Base-by-base conservation (phyloP, 23 tunicate genomes). In the Halocynthia aurantium region DNA sequence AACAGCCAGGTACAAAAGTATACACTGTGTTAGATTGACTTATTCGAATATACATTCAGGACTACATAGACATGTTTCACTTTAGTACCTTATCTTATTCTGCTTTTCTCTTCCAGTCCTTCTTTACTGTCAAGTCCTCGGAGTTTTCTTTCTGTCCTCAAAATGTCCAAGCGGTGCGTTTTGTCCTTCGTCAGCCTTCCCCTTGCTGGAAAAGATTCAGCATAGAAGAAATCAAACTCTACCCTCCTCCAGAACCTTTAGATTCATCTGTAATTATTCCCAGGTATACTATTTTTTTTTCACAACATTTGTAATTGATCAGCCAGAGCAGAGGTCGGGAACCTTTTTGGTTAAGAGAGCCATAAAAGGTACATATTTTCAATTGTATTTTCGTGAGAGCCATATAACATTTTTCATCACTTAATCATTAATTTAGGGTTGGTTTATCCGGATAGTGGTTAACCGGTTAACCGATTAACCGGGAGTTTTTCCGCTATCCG, bases 171-270 rank as follows among this genome's bases (percentile, higher is more conserved):
- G 83, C 85, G 18, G 49, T 89, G 17, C 82, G 96, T 13, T 79
- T 89, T 52, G 70, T 84, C 6, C 72, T 89, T 54, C 50, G 56
- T 50, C 96, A 89, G 67, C 96, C 96, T 7, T 89, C 96, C 0
- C 96, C 96, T 31, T 79, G 77, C 58, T 89, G 96, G 96, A 84
- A 83, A 55, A 62, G 85, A 15, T 89, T 89, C 62, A 67, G 89
- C 10, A 21, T 89, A 72, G 87, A 89, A 52, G 96, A 89, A 81
- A 68, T 89, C 44, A 80, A 89, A 50, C 17, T 89, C 17, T 87
- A 60, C 63, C 83, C 85, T 53, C 61, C 64, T n/a, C 56, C 51
- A 56, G 21, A 57, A 7, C 50, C 10, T 0, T 74, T 71, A 17
- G 80, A 51, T 7, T 15, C 11, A 6, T 57, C 53, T 22, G 57